Percentiles rank a stretch among this genome's conserved stretches.
phyloP scores from a whole-genome alignment of 2,113 vertebrate genomes.

The Limanda limanda region DNA sequence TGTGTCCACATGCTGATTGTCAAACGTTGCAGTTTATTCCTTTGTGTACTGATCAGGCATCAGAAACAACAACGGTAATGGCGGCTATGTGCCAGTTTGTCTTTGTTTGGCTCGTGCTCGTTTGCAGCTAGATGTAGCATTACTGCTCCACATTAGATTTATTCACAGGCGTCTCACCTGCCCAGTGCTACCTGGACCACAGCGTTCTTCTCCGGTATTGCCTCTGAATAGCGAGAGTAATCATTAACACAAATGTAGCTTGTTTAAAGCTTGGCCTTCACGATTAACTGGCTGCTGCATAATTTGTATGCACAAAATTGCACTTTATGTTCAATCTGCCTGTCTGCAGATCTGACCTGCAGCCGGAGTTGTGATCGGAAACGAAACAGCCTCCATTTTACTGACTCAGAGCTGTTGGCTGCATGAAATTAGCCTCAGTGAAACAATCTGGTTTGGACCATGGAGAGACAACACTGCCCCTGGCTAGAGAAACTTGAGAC shows the following conservation, averaged over 20 bases:
- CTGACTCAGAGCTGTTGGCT: conserved; percentile 8
- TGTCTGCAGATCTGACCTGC: conserved; percentile 35
- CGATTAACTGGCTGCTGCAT: conserved; percentile 14
- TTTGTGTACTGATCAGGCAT: too few species aligned
- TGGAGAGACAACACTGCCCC: conserved; percentile 4
- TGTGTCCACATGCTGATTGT: too few species aligned
- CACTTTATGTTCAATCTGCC: conserved; percentile 19
- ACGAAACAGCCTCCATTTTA: conserved; percentile 28
- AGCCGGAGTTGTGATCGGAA: conserved; percentile 34
- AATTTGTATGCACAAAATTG: conserved; percentile 28
- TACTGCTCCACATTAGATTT: too few species aligned
- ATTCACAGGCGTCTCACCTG: too few species aligned
- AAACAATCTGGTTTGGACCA: conserved; percentile 28
- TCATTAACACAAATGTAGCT: conserved; percentile 13
- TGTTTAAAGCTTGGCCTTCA: conserved; percentile 30
- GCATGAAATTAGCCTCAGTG: conserved; percentile 38
- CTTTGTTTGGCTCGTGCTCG: too few species aligned
- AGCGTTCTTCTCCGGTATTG: too few species aligned
- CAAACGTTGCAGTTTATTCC: too few species aligned
- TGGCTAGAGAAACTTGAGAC: not conserved
- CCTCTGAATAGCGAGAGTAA: conserved; percentile 15
- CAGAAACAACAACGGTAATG: too few species aligned
- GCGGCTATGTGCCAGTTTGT: too few species aligned
- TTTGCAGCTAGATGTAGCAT: too few species aligned
- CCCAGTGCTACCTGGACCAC: too few species aligned